A percentile compares a stretch with the other conserved stretches of the same genome.
phyloP scores from a whole-genome alignment of 2,113 vertebrate species.

The Phylloscopus trochilus region DNA sequence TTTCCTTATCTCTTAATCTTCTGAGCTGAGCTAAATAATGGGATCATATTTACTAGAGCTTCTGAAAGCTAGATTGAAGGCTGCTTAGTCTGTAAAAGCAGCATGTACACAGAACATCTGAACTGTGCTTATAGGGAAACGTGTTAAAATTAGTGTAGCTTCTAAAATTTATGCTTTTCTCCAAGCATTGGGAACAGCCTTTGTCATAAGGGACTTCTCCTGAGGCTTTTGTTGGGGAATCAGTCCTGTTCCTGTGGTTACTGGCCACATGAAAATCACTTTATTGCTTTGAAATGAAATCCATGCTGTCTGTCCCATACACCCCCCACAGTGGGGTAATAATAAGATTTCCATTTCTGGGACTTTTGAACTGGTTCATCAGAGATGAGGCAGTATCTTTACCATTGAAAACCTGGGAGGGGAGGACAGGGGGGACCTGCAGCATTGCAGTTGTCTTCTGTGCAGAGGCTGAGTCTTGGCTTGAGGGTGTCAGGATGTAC shows the following conservation, averaged over 20 bases:
- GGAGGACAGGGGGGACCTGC: neutral
- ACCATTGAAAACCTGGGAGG: neutral
- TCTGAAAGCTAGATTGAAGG: neutral
- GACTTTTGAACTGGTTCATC: neutral
- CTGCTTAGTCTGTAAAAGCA: neutral
- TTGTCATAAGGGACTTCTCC: neutral
- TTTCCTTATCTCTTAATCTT: neutral
- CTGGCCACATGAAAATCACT: neutral
- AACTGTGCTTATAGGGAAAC: neutral
- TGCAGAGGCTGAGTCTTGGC: neutral
- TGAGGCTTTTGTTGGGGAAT: neutral
- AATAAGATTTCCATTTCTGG: neutral
- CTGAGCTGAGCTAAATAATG: neutral
- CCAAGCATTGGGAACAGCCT: neutral
- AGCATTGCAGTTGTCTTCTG: neutral
- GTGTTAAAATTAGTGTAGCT: neutral
- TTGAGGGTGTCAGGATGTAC: neutral
- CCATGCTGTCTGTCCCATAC: fast-evolving
- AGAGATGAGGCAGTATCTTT: neutral
- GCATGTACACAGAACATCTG: neutral
- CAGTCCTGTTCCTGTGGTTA: neutral
- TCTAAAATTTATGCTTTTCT: neutral
- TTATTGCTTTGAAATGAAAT: neutral
- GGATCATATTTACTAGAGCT: neutral
- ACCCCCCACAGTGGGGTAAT: too few species aligned